Base-by-base conservation (phyloP, 2,888 invertebrate species). In the Agriopis marginaria region DNA sequence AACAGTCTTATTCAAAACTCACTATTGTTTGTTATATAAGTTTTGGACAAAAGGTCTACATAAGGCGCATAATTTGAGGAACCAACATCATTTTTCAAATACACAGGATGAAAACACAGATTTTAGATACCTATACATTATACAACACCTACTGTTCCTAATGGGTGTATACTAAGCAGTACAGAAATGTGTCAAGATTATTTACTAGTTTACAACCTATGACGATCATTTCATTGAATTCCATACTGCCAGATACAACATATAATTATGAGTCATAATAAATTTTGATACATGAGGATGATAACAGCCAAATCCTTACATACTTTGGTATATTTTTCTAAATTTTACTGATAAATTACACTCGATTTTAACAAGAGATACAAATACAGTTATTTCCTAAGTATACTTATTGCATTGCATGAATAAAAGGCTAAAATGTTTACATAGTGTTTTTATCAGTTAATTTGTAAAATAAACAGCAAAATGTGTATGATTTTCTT, bases 271-370 rank as follows among this genome's bases (percentile, higher is more conserved):
- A 75, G 73, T 76, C 71, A 77, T 79, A 80, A 75, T 64, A 79
- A 82, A 80, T 82, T 82, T 85, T 80, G 79, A 82, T 81, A 83
- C 75, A 82, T 80, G 80, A 80, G 78, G 17, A 53, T 53, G 62
- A 62, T 80, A 85, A 86, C 84, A 86, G 86, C 86, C 86, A 84
- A 87, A 86, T 76, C 79, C 75, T 83, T 81, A 53, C 53, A 62
- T 62, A 87, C 87, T 87, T 87, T 87, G 87, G 87, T 87, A 86
- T 71, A 78, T 78, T 75, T 76, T 76, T 78, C 80, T 79, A 76
- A 66, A 68, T 67, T 65, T 78, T 77, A 81, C 79, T 78, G 74
- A 75, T 78, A 79, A 81, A 80, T 79, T 82, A 79, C 66, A 79
- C 68, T 78, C 78, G 68, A 79, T 76, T 80, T 77, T 78, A 82